phyloP scores from a whole-genome alignment of 2,888 invertebrate species.

The Candidula unifasciata region DNA sequence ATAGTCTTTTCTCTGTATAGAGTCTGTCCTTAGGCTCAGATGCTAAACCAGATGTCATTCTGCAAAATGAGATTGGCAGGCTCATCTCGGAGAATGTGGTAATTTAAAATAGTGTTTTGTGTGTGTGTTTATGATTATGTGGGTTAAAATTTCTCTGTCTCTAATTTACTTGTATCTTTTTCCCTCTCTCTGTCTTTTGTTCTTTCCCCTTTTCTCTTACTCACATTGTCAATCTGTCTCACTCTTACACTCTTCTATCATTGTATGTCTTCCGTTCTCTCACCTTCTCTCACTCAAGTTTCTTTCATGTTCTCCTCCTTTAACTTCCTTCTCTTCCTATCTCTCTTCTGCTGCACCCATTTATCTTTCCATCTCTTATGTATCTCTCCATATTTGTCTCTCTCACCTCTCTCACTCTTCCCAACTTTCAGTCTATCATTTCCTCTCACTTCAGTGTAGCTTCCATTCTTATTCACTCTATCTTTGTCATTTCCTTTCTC shows the following conservation, averaged over 20 bases:
- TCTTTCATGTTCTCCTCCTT: too few species aligned
- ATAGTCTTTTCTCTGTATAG: neutral
- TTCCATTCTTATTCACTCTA: neutral
- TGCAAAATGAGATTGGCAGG: slow-evolving; percentile 91
- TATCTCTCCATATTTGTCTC: neutral
- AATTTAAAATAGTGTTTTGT: slow-evolving; percentile 56
- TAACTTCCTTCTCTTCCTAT: neutral
- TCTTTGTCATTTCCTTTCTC: neutral
- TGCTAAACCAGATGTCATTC: slow-evolving; percentile 87
- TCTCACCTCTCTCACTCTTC: neutral
- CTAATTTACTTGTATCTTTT: too few species aligned
- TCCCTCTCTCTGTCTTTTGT: too few species aligned
- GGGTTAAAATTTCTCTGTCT: too few species aligned
- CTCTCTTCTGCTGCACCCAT: neutral
- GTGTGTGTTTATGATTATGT: too few species aligned
- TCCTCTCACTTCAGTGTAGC: neutral
- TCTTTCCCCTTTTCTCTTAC: too few species aligned
- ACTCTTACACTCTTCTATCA: neutral
- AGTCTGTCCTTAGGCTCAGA: slow-evolving; percentile 76
- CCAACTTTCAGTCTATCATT: neutral
- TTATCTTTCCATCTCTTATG: neutral
- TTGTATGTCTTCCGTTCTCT: too few species aligned
- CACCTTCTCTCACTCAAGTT: too few species aligned
- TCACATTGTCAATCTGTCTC: too few species aligned
- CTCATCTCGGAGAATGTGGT: slow-evolving; percentile 89